Evolutionary conservation across 2,797 vertebrate species (phyloP).

Genomic region (Bradypus variegatus): DNA sequence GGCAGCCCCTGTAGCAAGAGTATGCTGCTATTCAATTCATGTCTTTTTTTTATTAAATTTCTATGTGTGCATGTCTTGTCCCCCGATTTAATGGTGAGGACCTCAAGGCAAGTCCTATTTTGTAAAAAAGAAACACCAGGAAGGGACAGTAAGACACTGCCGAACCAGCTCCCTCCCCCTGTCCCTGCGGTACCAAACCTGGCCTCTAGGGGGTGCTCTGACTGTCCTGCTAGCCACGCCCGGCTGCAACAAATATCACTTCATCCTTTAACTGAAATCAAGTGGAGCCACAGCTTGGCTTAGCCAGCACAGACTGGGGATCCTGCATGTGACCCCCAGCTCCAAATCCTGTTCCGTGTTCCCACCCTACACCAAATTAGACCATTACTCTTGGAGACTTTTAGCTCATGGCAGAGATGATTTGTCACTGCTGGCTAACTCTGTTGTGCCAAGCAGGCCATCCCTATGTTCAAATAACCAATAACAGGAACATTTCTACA

Average conservation of each 20-base stretch:
- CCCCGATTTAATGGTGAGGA: neutral
- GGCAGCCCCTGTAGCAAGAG: neutral
- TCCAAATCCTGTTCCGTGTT: neutral
- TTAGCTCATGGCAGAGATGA: neutral
- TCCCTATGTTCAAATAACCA: neutral
- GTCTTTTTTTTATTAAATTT: neutral
- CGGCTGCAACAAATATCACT: neutral
- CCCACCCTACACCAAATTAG: neutral
- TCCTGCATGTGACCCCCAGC: accelerated
- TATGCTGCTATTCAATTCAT: neutral
- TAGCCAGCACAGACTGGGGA: neutral
- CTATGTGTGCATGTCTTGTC: neutral
- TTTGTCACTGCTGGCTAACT: neutral
- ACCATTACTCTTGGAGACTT: neutral
- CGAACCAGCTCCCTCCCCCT: neutral
- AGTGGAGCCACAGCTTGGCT: neutral
- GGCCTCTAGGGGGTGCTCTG: neutral
- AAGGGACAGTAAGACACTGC: too few species aligned
- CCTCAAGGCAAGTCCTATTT: neutral
- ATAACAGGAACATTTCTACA: neutral
- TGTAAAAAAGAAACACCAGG: neutral
- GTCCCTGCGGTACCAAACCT: too few species aligned
- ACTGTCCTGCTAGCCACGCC: accelerated
- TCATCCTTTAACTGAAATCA: neutral
- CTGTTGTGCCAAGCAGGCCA: neutral